Evolutionary conservation across 2,113 vertebrate species (phyloP).

Genomic region (Crotalus horridus): DNA sequence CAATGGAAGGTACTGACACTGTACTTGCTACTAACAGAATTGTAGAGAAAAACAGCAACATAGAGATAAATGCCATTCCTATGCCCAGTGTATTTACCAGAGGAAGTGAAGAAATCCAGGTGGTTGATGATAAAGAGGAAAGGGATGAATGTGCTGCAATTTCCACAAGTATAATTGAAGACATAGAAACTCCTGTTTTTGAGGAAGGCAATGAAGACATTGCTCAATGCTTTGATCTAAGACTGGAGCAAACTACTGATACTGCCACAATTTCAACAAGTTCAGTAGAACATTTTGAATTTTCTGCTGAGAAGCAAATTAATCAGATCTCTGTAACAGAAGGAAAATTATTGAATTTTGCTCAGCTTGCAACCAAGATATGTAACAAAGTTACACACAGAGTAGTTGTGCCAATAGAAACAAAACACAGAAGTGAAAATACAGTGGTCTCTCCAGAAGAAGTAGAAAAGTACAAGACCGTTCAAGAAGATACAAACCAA

Average conservation of each 20-base stretch:
- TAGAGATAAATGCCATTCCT: constrained; percentile 57
- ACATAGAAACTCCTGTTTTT: constrained; percentile 57
- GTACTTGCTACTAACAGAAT: constrained; percentile 26
- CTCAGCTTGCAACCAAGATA: constrained; percentile 69
- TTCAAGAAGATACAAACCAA: constrained; percentile 28
- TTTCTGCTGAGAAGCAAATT: constrained; percentile 51
- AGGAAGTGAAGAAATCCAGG: constrained; percentile 33
- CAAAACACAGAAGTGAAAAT: constrained; percentile 41
- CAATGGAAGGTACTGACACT: constrained; percentile 11
- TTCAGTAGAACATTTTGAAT: constrained; percentile 68
- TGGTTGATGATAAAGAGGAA: constrained; percentile 66
- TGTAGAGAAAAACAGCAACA: constrained; percentile 34
- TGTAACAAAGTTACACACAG: constrained; percentile 61
- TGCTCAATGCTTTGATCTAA: background rate
- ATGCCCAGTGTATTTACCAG: constrained; percentile 66
- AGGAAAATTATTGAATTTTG: constrained; percentile 47
- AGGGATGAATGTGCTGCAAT: constrained; percentile 75
- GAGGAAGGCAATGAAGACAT: constrained; percentile 29
- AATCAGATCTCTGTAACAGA: constrained; percentile 41
- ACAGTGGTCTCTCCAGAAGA: constrained; percentile 57
- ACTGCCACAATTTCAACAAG: constrained; percentile 69
- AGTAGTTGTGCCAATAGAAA: constrained; percentile 16
- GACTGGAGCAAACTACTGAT: constrained; percentile 51
- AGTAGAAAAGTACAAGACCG: constrained; percentile 48
- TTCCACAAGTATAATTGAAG: constrained; percentile 72